These are phyloP conservation scores for Solea solea DNA, from an alignment of 2,113 vertebrate species.

Conservation along the genomic window DNA sequence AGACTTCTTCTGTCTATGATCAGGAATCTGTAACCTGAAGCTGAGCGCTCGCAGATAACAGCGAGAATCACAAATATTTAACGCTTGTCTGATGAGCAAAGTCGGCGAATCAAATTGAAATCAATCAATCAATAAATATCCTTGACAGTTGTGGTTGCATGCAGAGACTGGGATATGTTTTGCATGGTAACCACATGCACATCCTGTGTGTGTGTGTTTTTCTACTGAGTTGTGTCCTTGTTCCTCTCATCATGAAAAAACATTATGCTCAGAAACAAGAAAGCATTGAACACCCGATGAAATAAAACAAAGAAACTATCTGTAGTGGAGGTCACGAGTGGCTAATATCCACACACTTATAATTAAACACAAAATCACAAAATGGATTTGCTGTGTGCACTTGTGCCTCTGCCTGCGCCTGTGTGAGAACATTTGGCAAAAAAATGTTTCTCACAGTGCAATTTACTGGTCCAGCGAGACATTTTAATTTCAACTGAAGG, in stretches of 20 bases:
- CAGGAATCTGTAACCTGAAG: conserved; percentile 38
- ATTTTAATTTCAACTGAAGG: conserved; percentile 68
- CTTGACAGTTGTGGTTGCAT: background rate
- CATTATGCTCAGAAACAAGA: conserved; percentile 27
- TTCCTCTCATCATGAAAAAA: conserved; percentile 21
- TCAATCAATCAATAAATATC: too few species aligned
- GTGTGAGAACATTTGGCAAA: conserved; percentile 56
- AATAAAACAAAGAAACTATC: conserved; percentile 31
- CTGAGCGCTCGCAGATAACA: conserved; percentile 23
- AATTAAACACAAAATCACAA: conserved; percentile 53
- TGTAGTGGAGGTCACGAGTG: conserved; percentile 43
- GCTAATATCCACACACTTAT: conserved; percentile 28
- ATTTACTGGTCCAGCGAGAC: conserved; percentile 68
- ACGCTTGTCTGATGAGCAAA: conserved; percentile 50
- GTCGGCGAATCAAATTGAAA: conserved; percentile 49
- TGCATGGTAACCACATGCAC: conserved; percentile 51
- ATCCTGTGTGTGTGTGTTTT: background rate
- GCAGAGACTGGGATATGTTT: conserved; percentile 31
- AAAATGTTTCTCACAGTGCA: conserved; percentile 68
- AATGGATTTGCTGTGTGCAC: conserved; percentile 53
- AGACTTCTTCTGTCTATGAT: conserved; percentile 22
- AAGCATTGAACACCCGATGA: conserved; percentile 33
- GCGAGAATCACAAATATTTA: conserved; percentile 58
- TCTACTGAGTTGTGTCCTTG: conserved; percentile 7
- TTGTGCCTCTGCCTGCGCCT: conserved; percentile 36